Percentiles rank a stretch among this genome's conserved stretches.
These are phyloP conservation scores for Empidonax alnorum DNA, from an alignment of 2,113 vertebrate species.

Conservation along the genomic window DNA sequence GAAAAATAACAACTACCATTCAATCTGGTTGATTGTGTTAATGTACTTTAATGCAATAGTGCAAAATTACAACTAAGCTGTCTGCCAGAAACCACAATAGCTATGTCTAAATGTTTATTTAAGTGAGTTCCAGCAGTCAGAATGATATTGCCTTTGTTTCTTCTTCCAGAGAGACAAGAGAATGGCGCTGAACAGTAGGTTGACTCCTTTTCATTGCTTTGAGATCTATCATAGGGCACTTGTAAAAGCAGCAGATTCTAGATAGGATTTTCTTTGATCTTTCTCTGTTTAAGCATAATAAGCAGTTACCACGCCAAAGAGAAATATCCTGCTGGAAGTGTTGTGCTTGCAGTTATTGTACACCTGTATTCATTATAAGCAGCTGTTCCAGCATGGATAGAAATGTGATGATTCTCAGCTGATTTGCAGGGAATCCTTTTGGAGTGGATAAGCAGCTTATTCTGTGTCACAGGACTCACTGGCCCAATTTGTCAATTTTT, in stretches of 20 bases:
- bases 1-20: neutral
- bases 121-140: neutral
- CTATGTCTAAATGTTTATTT: neutral
- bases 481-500: neutral
- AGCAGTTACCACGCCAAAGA: neutral
- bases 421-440: neutral
- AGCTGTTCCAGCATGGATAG: neutral
- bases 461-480: neutral
- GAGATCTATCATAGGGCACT: neutral
- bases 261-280: neutral
- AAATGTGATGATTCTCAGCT: neutral
- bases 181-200: constrained; percentile 79
- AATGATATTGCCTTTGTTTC: neutral
- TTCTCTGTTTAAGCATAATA: neutral
- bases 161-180: constrained; percentile 73
- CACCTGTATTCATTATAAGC: neutral
- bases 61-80: neutral
- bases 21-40: neutral
- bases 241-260: neutral
- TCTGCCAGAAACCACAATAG: neutral
- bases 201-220: neutral
- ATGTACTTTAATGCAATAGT: neutral
- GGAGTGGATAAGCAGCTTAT: neutral
- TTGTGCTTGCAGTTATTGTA: neutral
- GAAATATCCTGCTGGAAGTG: neutral